Evolutionary conservation across 2,888 invertebrate species (phyloP).

Genomic region (Archips crataeganus): DNA sequence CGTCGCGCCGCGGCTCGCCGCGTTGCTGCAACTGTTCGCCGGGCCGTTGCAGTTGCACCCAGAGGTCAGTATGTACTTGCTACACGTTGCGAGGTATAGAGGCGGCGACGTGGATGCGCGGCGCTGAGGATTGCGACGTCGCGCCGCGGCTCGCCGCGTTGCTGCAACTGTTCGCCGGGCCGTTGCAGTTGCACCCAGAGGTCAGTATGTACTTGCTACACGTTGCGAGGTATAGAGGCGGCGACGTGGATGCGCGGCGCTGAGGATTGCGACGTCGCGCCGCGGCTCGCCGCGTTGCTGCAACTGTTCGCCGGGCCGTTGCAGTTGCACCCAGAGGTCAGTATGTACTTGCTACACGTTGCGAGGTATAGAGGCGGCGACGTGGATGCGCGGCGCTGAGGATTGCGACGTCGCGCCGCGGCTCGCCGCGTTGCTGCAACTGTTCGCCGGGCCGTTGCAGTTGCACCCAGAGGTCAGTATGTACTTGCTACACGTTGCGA

Average conservation of each 20-base stretch:
- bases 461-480: conserved; percentile 43
- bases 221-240: conserved; percentile 49
- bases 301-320: conserved; percentile 61
- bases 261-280: conserved; percentile 48
- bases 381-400: conserved; percentile 54
- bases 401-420: conserved; percentile 51
- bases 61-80: conserved; percentile 1
- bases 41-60: conserved; percentile 52
- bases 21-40: conserved; percentile 64
- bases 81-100: too few relatives aligned
- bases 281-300: conserved; percentile 60
- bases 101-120: too few relatives aligned
- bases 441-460: conserved; percentile 61
- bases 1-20: conserved; percentile 39
- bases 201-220: not conserved
- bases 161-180: conserved; percentile 63
- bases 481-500: too few relatives aligned
- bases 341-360: conserved; percentile 33
- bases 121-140: too few relatives aligned
- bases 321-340: conserved; percentile 46
- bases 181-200: conserved; percentile 49
- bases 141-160: conserved; percentile 48
- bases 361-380: conserved; percentile 49
- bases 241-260: conserved; percentile 55
- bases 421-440: conserved; percentile 61